phyloP scores from a whole-genome alignment of 2,888 invertebrate genomes.

The Campaea margaritaria region DNA sequence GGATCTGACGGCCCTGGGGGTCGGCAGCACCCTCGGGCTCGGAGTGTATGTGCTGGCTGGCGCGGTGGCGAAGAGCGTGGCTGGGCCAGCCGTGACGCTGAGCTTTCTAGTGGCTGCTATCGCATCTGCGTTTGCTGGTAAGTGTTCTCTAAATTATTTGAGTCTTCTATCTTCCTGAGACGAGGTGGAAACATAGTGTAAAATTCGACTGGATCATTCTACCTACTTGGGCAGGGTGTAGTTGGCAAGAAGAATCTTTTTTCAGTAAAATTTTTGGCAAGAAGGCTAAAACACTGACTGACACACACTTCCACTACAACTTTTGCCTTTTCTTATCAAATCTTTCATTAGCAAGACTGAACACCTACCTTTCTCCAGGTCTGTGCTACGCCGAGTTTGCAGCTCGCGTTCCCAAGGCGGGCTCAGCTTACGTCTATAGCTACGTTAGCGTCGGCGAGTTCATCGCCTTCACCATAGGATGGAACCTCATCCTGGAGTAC shows the following conservation, averaged over 20 bases:
- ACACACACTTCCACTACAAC: too few relatives aligned
- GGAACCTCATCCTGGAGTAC: slow-evolving; percentile 96
- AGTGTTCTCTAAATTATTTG: slow-evolving; percentile 31
- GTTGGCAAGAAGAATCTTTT: too few relatives aligned
- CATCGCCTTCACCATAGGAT: slow-evolving; percentile 95
- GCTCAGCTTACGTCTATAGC: slow-evolving; percentile 96
- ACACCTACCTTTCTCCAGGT: slow-evolving; percentile 76
- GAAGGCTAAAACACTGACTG: too few relatives aligned
- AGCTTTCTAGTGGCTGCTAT: slow-evolving; percentile 97
- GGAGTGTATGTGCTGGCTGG: slow-evolving; percentile 98
- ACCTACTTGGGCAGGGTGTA: too few relatives aligned
- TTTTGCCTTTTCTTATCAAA: too few relatives aligned
- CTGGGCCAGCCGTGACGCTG: slow-evolving; percentile 96
- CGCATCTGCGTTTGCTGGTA: slow-evolving; percentile 96
- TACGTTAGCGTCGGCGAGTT: slow-evolving; percentile 97
- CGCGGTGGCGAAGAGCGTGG: slow-evolving; percentile 92
- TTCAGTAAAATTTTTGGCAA: too few relatives aligned
- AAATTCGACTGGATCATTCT: too few relatives aligned
- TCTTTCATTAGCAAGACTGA: too few relatives aligned
- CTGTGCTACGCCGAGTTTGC: slow-evolving; percentile 97
- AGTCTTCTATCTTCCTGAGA: neutral
- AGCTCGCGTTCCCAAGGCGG: slow-evolving; percentile 93
- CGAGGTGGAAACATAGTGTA: too few relatives aligned
- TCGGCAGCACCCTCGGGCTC: slow-evolving; percentile 95
- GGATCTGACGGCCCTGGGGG: slow-evolving; percentile 94